These are phyloP conservation scores for Acanthosepion pharaonis DNA, from an alignment of 2,888 invertebrate species.

Conservation along the genomic window DNA sequence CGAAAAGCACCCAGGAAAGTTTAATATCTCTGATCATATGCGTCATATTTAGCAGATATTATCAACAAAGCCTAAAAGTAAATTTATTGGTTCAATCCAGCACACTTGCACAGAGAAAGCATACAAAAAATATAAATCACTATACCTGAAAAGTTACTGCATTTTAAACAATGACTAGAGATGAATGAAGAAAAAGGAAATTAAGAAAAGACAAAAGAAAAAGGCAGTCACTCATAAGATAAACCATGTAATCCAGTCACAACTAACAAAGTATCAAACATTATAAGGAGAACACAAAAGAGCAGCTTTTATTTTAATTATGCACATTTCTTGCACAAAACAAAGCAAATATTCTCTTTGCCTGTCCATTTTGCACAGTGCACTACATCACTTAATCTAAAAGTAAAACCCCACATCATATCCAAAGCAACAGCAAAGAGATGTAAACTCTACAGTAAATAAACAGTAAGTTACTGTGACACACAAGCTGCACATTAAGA, in stretches of 20 bases:
- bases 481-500: not conserved
- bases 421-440: not conserved
- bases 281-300: not conserved
- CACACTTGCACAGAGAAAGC: not conserved
- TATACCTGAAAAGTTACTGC: not conserved
- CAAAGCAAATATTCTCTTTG: not conserved
- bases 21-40: no score
- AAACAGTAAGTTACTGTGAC: not conserved
- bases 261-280: not conserved
- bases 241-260: not conserved
- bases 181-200: not conserved
- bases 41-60: no score
- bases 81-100: not conserved
- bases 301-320: not conserved
- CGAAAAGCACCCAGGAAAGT: no score
- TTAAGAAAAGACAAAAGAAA: not conserved
- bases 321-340: not conserved
- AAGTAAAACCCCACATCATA: no score
- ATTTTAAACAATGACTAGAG: not conserved
- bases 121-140: not conserved
- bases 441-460: not conserved
- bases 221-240: not conserved
- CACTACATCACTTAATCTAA: not conserved
- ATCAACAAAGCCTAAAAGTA: not conserved
- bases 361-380: not conserved